phyloP scores from a whole-genome alignment of 2,113 vertebrate species.

The Actinemys pallida region DNA sequence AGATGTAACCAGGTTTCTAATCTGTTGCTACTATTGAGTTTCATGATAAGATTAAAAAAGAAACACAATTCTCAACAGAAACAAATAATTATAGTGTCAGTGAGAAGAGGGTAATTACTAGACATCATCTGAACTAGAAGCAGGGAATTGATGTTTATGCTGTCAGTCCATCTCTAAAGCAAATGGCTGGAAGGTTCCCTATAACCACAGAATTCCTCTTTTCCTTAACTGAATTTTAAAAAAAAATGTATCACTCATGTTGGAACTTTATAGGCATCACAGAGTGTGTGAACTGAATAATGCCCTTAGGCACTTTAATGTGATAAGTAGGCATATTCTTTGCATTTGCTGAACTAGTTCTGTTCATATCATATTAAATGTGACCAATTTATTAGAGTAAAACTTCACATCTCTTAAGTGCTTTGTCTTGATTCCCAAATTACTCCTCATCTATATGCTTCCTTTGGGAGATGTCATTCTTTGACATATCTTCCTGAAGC shows the following conservation, averaged over 20 bases:
- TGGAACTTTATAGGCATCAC: slow-evolving; percentile 6
- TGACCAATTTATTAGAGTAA: not conserved
- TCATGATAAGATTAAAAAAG: not conserved
- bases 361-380: slow-evolving; percentile 20
- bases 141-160: slow-evolving; percentile 43
- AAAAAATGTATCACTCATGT: not conserved
- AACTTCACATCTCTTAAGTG: not conserved
- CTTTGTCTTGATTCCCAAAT: slow-evolving; percentile 5
- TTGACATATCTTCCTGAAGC: not conserved
- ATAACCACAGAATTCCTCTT: slow-evolving; percentile 33
- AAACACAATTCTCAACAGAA: slow-evolving; percentile 11
- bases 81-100: slow-evolving; percentile 13
- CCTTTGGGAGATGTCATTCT: not conserved
- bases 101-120: slow-evolving; percentile 18
- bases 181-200: slow-evolving; percentile 38
- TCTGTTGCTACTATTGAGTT: slow-evolving; percentile 16
- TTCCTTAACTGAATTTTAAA: slow-evolving; percentile 14
- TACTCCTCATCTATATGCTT: not conserved
- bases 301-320: slow-evolving; percentile 44
- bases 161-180: slow-evolving; percentile 33
- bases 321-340: not conserved
- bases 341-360: not conserved
- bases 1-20: slow-evolving; percentile 5
- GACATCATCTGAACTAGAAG: slow-evolving; percentile 17
- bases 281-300: not conserved